Conservation (phyloP, 2,113 vertebrate genomes). For the Calidris pugnax region DNA sequence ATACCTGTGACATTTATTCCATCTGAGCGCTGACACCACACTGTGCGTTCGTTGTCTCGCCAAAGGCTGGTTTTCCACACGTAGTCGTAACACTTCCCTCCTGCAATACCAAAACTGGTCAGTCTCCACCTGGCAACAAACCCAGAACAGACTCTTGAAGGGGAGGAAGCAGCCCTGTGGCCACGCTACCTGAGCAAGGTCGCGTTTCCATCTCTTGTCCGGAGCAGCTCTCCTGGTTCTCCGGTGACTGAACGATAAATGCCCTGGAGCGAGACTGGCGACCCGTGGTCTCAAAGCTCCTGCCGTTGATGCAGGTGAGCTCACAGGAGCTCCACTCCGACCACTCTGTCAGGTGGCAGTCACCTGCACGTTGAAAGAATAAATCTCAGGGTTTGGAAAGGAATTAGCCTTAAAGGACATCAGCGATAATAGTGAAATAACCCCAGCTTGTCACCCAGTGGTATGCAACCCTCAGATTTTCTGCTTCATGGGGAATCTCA, state of each 20-base stretch:
- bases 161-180: not conserved
- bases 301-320: slow-evolving; percentile 90
- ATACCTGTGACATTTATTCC: slow-evolving; percentile 95
- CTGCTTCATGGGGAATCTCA: not conserved
- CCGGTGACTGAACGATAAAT: slow-evolving; percentile 83
- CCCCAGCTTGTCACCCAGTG: not conserved
- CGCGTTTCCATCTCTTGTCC: slow-evolving; percentile 86
- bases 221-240: slow-evolving; percentile 88
- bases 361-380: slow-evolving; percentile 75
- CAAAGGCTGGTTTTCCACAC: slow-evolving; percentile 89
- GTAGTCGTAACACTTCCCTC: slow-evolving; percentile 91
- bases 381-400: not conserved
- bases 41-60: slow-evolving; percentile 87
- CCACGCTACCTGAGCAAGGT: slow-evolving; percentile 86
- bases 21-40: slow-evolving; percentile 97
- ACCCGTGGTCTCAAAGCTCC: slow-evolving; percentile 87
- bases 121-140: not conserved
- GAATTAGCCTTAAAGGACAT: not conserved
- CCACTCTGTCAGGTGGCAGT: slow-evolving; percentile 95
- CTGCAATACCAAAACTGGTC: slow-evolving; percentile 69
- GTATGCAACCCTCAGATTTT: not conserved
- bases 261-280: slow-evolving; percentile 89
- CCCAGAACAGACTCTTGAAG: not conserved
- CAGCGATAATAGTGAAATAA: not conserved
- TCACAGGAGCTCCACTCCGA: slow-evolving; percentile 95